phyloP scores from a whole-genome alignment of 2,113 vertebrate species.

The Silurus asotus region DNA sequence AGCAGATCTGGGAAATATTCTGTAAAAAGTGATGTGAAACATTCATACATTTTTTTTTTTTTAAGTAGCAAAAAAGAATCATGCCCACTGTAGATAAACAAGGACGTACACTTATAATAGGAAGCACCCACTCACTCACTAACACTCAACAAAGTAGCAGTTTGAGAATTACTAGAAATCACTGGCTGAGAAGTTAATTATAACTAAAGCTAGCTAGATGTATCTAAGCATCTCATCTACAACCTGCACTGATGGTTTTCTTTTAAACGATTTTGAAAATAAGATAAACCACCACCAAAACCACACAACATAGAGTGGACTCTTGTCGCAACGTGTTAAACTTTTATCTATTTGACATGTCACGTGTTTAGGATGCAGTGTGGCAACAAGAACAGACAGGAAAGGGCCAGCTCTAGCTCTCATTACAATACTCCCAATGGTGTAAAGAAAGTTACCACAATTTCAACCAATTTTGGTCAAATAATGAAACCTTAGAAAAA shows the following conservation, averaged over 20 bases:
- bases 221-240: conserved; percentile 3
- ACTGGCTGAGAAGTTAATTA: conserved; percentile 12
- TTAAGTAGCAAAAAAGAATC: neutral
- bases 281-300: conserved; percentile 20
- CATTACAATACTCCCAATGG: conserved; percentile 39
- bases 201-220: conserved; percentile 26
- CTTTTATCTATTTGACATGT: conserved; percentile 26
- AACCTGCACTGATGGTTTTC: conserved; percentile 25
- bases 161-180: conserved; percentile 6
- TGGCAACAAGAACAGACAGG: conserved; percentile 6
- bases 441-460: conserved; percentile 33
- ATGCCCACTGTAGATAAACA: neutral
- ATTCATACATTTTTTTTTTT: neutral
- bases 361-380: conserved; percentile 21
- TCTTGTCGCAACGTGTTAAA: conserved; percentile 37
- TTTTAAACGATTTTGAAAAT: neutral
- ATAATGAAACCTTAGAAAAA: conserved; percentile 39
- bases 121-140: conserved; percentile 1
- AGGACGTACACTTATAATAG: conserved; percentile 6
- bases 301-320: conserved; percentile 25
- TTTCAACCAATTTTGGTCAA: conserved; percentile 39
- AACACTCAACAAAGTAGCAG: neutral
- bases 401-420: conserved; percentile 18
- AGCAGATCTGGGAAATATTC: neutral
- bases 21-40: neutral